Conservation (phyloP, 1,140 invertebrate genomes). For the Hetaerina americana region DNA sequence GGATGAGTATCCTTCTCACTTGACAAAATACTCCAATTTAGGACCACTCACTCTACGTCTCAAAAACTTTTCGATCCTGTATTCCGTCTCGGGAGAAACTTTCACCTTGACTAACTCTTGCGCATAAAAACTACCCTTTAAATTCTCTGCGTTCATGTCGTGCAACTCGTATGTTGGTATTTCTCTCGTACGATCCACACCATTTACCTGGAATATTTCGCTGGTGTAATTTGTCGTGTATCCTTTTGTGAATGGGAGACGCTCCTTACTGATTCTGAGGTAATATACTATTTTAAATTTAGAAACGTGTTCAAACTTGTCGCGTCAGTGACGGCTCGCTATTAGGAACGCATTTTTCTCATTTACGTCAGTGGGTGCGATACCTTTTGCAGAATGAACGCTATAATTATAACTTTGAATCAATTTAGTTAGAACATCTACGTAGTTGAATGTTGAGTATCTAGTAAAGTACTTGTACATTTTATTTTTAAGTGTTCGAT, state of each 20-base stretch:
- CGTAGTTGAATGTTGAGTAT: not conserved
- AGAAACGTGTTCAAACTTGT: not conserved
- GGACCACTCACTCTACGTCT: not conserved
- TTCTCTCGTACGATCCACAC: not conserved
- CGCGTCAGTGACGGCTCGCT: too few species aligned
- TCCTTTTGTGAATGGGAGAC: not conserved
- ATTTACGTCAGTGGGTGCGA: too few species aligned
- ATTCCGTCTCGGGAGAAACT: not conserved
- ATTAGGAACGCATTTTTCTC: not conserved
- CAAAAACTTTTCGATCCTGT: not conserved
- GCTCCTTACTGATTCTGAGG: not conserved
- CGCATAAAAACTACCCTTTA: not conserved
- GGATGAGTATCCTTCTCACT: too few species aligned
- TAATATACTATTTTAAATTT: not conserved
- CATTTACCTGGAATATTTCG: not conserved
- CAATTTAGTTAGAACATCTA: not conserved
- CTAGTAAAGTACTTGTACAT: not conserved
- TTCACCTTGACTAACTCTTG: not conserved
- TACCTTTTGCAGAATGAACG: not conserved
- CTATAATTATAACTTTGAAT: not conserved
- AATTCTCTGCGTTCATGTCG: not conserved
- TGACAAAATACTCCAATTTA: not conserved
- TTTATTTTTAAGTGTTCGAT: too few species aligned
- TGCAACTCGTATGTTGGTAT: not conserved
- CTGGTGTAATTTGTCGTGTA: not conserved